Base-by-base conservation (phyloP, 1,140 invertebrate species). In the Cyrtorhinus lividipennis region DNA sequence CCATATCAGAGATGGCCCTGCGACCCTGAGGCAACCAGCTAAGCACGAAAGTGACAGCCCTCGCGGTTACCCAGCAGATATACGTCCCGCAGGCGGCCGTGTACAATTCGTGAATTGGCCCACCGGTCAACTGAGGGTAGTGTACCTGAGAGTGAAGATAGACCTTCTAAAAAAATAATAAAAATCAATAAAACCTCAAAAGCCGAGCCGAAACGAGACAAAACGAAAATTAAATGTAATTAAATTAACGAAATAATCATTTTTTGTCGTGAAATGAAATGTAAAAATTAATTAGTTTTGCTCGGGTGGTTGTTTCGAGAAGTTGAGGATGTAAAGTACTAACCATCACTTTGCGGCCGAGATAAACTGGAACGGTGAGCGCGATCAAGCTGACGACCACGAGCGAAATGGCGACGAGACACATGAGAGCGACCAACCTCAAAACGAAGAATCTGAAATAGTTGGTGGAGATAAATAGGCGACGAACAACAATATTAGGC, bases 31-130 rank as follows among this genome's bases (percentile, higher is more conserved):
- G 91, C 66, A 94, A 75, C 86, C 93, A 94, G 48, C 86, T 86
- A 12, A 84, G 82, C 2, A 92, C 77, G 2, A 96, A 76, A 3
- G 87, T 84, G 24, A 87, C 77, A 2, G 86, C 84, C 2, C 92
- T 80, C 0, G 89, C 83, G 1, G 80, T 74, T 30, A 95, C 78
- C 92, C 93, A 96, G 72, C 92, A 95, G 1, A 94, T 77, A 74
- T 98, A 98, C 20, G 93, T 84, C 0, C 95, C 93, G 73, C 87
- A 90, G 0, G 93, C 91, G 0, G 92, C 88, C 0, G 95, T 98
- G 70, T 98, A 98, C 0, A 98, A 75, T 74, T 99, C 96, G 72
- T 98, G 94, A 0, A 96, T 85, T 18, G 65, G 65, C 1, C 83
- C 76, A 65, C 81, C 80, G 1, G 78, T 76, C 20, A 58, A 15